Percentiles rank a stretch among this genome's conserved stretches.
These are phyloP conservation scores for Blennius ocellaris DNA, from an alignment of 2,113 vertebrate genomes.

Conservation along the genomic window DNA sequence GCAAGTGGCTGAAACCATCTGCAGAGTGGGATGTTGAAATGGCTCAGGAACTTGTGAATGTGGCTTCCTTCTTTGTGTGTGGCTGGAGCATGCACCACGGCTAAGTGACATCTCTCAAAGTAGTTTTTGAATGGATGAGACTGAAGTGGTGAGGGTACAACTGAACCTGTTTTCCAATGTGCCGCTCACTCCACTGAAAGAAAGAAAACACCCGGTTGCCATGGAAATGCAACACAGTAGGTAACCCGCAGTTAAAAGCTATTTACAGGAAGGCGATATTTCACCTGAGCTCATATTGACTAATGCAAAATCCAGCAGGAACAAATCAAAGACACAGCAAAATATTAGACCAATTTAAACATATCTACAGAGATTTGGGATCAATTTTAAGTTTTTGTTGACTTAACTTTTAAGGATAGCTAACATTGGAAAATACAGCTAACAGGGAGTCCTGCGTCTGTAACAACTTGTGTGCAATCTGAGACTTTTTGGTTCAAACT, in stretches of 20 bases:
- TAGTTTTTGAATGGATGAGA: conserved; percentile 42
- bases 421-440: no score
- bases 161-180: conserved; percentile 9
- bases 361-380: no score
- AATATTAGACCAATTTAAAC: no score
- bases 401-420: no score
- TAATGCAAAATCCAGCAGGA: no score
- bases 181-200: conserved; percentile 26
- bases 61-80: conserved; percentile 38
- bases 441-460: no score
- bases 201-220: conserved; percentile 16
- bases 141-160: conserved; percentile 43
- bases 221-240: conserved; percentile 31
- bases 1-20: conserved; percentile 57
- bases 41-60: conserved; percentile 35
- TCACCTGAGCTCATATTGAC: no score
- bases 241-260: conserved; percentile 3
- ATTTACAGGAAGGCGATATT: no score
- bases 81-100: conserved; percentile 10
- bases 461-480: no score
- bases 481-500: no score
- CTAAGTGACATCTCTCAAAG: conserved; percentile 34
- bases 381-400: no score
- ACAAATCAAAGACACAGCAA: no score
- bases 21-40: conserved; percentile 49